Evolutionary conservation across 1,140 invertebrate species (phyloP).

Genomic region (Dolichoris vasculosae): DNA sequence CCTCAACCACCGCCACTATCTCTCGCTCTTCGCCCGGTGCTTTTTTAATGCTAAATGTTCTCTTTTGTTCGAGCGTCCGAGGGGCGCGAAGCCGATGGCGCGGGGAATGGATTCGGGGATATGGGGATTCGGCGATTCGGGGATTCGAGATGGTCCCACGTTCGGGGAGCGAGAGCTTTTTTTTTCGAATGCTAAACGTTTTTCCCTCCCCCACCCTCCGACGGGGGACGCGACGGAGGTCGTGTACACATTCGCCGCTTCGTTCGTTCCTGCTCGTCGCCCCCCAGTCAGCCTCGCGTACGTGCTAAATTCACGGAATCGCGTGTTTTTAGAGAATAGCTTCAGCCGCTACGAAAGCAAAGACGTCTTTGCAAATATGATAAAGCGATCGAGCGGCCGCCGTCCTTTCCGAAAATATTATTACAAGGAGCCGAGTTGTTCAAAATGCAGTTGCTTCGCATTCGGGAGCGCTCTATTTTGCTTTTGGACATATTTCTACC

Average conservation of each 20-base stretch:
- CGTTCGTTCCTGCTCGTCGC: constrained; percentile 26
- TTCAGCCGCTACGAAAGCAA: constrained; percentile 30
- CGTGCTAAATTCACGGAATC: constrained; percentile 28
- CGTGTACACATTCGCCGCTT: constrained; percentile 41
- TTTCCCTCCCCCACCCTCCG: constrained; percentile 42
- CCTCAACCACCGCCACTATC: too few relatives aligned
- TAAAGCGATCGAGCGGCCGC: background rate
- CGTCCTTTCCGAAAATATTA: background rate
- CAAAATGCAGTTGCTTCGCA: too few relatives aligned
- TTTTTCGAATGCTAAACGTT: constrained; percentile 63
- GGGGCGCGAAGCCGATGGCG: constrained; percentile 45
- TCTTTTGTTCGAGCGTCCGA: constrained; percentile 63
- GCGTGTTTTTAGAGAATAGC: constrained; percentile 40
- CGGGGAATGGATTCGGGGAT: constrained; percentile 47
- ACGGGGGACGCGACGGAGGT: constrained; percentile 37
- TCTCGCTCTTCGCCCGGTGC: constrained; percentile 49
- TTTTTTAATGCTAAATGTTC: constrained; percentile 69
- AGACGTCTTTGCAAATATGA: constrained; percentile 18
- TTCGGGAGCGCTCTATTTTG: background rate
- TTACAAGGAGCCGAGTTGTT: background rate
- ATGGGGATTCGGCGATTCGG: constrained; percentile 34
- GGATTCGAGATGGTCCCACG: background rate
- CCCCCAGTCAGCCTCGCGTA: constrained; percentile 20
- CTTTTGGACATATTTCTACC: too few relatives aligned
- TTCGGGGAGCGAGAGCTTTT: background rate